Percentiles rank a stretch among this genome's conserved stretches.
phyloP scores from a whole-genome alignment of 2,113 vertebrate genomes.

The Ptychochromis oligacanthus region DNA sequence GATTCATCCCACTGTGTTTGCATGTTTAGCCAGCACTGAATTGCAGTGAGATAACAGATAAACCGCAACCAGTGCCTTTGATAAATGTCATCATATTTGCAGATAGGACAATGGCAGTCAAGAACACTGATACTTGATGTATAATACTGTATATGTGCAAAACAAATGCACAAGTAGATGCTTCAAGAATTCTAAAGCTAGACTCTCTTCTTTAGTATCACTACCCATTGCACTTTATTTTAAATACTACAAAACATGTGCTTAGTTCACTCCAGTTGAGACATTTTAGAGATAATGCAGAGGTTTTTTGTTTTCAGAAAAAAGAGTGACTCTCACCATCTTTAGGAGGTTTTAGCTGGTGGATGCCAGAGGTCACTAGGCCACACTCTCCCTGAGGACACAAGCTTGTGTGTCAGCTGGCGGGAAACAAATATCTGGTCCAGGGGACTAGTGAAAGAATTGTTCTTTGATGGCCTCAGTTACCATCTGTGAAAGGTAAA shows the following conservation, averaged over 20 bases:
- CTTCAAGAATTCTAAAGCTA: neutral
- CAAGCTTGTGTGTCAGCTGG: conserved; percentile 11
- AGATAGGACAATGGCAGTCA: neutral
- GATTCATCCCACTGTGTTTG: no score
- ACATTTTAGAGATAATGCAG: neutral
- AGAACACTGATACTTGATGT: no score
- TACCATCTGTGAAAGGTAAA: conserved; percentile 35
- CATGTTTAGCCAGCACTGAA: no score
- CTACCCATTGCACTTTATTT: neutral
- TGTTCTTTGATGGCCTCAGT: conserved; percentile 26
- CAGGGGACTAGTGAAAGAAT: neutral
- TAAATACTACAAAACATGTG: neutral
- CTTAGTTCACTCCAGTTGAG: neutral
- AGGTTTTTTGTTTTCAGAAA: neutral
- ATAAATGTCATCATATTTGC: neutral
- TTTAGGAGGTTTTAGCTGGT: neutral
- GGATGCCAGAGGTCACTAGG: conserved; percentile 7
- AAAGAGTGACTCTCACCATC: neutral
- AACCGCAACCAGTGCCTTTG: neutral
- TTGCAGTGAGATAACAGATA: neutral
- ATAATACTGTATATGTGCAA: neutral
- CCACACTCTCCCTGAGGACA: conserved; percentile 18
- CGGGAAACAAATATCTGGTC: conserved; percentile 15
- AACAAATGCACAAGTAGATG: neutral
- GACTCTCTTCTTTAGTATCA: neutral